Conservation (phyloP, 2,888 invertebrate genomes). For the Labia minor region DNA sequence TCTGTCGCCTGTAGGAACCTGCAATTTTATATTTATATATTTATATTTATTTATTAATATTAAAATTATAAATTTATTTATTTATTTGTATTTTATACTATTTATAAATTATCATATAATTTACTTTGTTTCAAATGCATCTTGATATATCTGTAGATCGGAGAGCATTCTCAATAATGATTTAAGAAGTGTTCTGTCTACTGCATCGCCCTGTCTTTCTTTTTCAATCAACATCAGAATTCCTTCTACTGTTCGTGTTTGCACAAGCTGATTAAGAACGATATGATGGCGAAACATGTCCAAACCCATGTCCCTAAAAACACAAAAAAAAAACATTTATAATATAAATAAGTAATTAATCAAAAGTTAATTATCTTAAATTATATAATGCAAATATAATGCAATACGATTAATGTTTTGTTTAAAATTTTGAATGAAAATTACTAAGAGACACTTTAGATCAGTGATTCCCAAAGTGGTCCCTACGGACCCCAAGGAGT, state of each 20-base stretch:
- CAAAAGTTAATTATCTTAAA: not conserved
- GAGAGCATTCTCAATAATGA: conserved; percentile 91
- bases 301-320: conserved; percentile 88
- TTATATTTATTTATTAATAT: not conserved
- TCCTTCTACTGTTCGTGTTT: conserved; percentile 87
- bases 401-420: not conserved
- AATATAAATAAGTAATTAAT: not conserved
- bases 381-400: not conserved
- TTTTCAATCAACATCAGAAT: conserved; percentile 83
- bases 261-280: conserved; percentile 77
- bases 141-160: conserved; percentile 87
- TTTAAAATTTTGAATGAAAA: too few species aligned
- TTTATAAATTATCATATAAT: conserved; percentile 26
- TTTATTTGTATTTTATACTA: not conserved
- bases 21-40: conserved; percentile 8
- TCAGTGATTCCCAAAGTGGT: too few species aligned
- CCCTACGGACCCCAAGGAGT: too few species aligned
- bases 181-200: conserved; percentile 86
- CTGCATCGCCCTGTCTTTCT: conserved; percentile 86
- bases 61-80: too few species aligned
- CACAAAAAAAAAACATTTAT: not conserved
- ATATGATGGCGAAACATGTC: conserved; percentile 91
- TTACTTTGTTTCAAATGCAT: conserved; percentile 76
- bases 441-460: too few species aligned
- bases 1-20: conserved; percentile 88